A percentile compares a stretch with the other conserved stretches of the same genome.
phyloP scores from a whole-genome alignment of 2,113 vertebrate genomes.

The Entelurus aequoreus region DNA sequence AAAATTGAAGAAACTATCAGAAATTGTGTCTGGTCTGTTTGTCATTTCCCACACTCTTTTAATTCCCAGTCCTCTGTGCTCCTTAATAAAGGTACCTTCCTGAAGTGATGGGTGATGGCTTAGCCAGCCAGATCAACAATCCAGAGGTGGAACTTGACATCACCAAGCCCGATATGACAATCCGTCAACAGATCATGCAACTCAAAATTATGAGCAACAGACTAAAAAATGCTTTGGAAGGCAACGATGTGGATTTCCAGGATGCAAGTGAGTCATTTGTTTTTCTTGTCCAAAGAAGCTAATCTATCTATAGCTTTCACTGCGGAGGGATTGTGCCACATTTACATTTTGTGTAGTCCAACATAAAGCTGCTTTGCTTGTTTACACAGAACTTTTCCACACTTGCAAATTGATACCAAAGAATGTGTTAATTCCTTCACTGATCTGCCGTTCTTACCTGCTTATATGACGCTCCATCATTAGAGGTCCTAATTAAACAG shows the following conservation, averaged over 20 bases:
- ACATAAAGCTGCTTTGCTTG: neutral
- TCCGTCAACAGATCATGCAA: slow-evolving; percentile 97
- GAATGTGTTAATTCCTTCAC: neutral
- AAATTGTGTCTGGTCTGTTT: too few relatives aligned
- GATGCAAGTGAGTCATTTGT: slow-evolving; percentile 68
- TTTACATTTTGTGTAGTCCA: too few relatives aligned
- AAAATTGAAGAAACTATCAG: too few relatives aligned
- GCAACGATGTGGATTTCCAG: slow-evolving; percentile 87
- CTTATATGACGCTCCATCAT: neutral
- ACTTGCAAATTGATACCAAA: neutral
- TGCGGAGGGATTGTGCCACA: too few relatives aligned
- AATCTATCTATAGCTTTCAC: too few relatives aligned
- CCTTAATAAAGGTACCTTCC: slow-evolving; percentile 83
- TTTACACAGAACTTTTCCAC: neutral
- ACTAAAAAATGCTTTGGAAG: slow-evolving; percentile 83
- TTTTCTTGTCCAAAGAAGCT: too few relatives aligned
- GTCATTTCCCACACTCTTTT: neutral
- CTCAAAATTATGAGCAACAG: slow-evolving; percentile 94
- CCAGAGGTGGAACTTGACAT: slow-evolving; percentile 97
- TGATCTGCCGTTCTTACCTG: neutral
- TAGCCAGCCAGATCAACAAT: slow-evolving; percentile 97
- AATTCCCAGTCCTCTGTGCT: neutral
- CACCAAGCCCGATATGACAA: slow-evolving; percentile 94
- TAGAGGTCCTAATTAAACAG: neutral
- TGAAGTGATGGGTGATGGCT: slow-evolving; percentile 89